A percentile compares a stretch with the other conserved stretches of the same genome.
Evolutionary conservation across 2,113 vertebrate genomes (phyloP).

Genomic region (Mugil cephalus): DNA sequence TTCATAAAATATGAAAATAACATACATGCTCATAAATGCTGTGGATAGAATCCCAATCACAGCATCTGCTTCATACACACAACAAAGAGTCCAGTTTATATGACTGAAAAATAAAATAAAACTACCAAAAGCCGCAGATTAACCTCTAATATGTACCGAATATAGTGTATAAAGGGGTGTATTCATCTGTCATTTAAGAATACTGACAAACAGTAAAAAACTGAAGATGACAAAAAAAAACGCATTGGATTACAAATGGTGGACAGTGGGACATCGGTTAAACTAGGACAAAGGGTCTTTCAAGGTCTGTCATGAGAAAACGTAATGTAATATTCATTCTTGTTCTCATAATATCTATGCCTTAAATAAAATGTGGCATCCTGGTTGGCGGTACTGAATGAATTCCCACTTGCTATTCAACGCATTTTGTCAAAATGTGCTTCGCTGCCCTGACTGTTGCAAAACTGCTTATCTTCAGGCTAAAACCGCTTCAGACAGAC

Average conservation of each 20-base stretch:
- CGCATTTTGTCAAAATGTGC: conserved; percentile 31
- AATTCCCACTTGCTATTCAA: conserved; percentile 36
- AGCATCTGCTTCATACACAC: neutral
- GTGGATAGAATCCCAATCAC: neutral
- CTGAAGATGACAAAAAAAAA: too few species aligned
- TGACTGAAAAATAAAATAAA: neutral
- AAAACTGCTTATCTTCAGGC: conserved; percentile 40
- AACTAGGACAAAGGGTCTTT: neutral
- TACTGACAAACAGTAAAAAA: too few species aligned
- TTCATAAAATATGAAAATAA: neutral
- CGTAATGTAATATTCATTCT: conserved; percentile 3
- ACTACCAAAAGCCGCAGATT: too few species aligned
- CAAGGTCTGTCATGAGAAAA: neutral
- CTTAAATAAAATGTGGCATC: conserved; percentile 22
- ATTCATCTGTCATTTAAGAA: too few species aligned
- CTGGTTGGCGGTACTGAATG: neutral
- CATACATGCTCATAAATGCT: neutral
- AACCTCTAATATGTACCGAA: too few species aligned
- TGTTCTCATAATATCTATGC: neutral
- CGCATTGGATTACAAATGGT: too few species aligned
- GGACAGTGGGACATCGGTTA: too few species aligned
- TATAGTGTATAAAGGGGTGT: too few species aligned
- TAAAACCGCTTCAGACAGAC: conserved; percentile 44
- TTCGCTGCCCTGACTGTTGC: conserved; percentile 19
- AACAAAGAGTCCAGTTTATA: neutral